Percentiles rank a stretch among this genome's conserved stretches.
Evolutionary conservation across 2,113 vertebrate species (phyloP).

Genomic region (Cyprinodon variegatus): DNA sequence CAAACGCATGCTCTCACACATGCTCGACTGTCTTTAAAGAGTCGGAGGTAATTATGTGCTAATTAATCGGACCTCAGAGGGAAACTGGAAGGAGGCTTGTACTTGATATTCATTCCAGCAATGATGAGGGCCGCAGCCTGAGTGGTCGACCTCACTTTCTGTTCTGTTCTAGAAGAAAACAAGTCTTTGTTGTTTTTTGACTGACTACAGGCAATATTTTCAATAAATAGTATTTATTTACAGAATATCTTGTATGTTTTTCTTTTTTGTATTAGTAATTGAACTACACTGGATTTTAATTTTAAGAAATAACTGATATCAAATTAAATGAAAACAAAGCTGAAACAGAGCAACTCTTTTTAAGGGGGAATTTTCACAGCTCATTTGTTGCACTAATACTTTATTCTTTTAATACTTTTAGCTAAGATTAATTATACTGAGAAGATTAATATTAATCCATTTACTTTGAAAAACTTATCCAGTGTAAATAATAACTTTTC

Average conservation of each 20-base stretch:
- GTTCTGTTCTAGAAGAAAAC: slow-evolving; percentile 55
- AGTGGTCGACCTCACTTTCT: slow-evolving; percentile 46
- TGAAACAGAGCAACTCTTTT: no score
- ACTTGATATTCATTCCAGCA: slow-evolving; percentile 53
- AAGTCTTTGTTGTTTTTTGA: slow-evolving; percentile 66
- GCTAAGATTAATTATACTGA: background rate
- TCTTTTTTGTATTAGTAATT: background rate
- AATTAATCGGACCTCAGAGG: slow-evolving; percentile 44
- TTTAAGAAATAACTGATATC: no score
- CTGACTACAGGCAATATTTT: slow-evolving; percentile 79
- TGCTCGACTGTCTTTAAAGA: slow-evolving; percentile 10
- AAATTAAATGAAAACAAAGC: no score
- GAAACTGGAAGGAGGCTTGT: slow-evolving; percentile 38
- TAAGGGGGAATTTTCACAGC: no score
- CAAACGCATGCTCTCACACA: slow-evolving; percentile 51
- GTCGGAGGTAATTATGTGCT: slow-evolving; percentile 34
- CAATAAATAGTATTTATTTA: slow-evolving; percentile 86
- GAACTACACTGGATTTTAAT: background rate
- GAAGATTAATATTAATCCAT: background rate
- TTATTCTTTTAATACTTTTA: no score
- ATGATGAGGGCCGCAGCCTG: slow-evolving; percentile 38
- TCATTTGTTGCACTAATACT: no score
- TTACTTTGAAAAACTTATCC: background rate
- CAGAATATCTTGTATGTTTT: slow-evolving; percentile 6
- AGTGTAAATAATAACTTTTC: background rate